Evolutionary conservation across 2,888 invertebrate species (phyloP), one percentile per base, ranked within the genome.

Genomic region (Tetragnatha montana): DNA sequence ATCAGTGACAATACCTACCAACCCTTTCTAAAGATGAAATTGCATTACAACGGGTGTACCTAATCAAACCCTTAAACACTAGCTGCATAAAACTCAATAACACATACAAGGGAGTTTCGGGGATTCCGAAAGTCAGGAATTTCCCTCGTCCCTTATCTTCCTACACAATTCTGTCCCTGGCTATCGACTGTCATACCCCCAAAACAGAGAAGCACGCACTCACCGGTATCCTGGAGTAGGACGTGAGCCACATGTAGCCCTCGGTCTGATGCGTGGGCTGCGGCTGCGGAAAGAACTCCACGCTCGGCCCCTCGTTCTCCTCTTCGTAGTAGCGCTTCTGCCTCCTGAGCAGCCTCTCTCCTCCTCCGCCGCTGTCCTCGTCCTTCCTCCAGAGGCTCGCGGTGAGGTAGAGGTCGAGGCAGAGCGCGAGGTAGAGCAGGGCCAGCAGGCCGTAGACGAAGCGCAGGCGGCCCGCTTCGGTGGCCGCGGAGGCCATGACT

Each of bases 211-310:
- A n/a, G n/a, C n/a, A n/a, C 35, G 35, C 35, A 91, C 95, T 95
- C 93, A 97, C 97, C 93, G 97, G 97, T 92, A 97, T 97, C 92
- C 97, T 95, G 68, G 97, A 97, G 92, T 97, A 97, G 91, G 97
- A 96, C 86, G 97, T 97, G 91, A 97, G 94, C 96, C 97, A 97
- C 91, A 97, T 96, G 84, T 87, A 91, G 35, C 90, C 91, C 8
- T 86, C 83, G 6, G 90, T 90, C 49, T 89, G 81, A 60, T 87
- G 81, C 1, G 90, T 91, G 12, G 92, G 91, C 73, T 91, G 91
- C 8, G 92, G 92, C 71, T 91, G 91, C 60, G 92, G 88, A 86
- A 90, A 91, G 81, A 90, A 91, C 71, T 91, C 91, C 78, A 92
- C 92, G 47, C 90, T 92, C 10, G 91, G 91, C 69, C 74, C 88